phyloP scores from a whole-genome alignment of 2,113 vertebrate genomes.

The Thamnophis sirtalis region DNA sequence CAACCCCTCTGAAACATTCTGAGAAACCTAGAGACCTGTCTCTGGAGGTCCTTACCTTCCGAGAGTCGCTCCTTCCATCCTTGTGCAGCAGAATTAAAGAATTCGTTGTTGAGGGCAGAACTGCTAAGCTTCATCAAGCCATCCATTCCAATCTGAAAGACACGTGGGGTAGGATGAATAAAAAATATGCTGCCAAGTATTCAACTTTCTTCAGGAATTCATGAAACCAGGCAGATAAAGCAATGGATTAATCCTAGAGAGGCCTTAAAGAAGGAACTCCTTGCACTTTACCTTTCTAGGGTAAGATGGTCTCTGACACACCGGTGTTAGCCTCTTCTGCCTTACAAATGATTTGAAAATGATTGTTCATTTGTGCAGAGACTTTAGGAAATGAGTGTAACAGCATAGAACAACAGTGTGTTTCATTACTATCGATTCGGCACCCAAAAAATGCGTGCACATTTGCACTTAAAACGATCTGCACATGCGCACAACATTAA shows the following conservation, averaged over 20 bases:
- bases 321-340: not conserved
- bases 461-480: too few relatives aligned
- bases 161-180: not conserved
- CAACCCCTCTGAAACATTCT: accelerated
- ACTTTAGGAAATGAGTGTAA: not conserved
- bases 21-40: accelerated
- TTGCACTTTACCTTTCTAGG: not conserved
- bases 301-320: not conserved
- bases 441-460: too few relatives aligned
- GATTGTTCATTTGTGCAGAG: not conserved
- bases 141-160: conserved; percentile 81
- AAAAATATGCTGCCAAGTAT: not conserved
- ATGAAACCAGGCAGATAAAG: not conserved
- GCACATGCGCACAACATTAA: too few relatives aligned
- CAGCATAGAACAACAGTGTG: not conserved
- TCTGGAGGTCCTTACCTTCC: conserved; percentile 74
- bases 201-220: not conserved
- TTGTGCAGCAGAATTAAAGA: conserved; percentile 96
- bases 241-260: not conserved
- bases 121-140: conserved; percentile 87
- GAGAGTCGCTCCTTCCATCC: conserved; percentile 94
- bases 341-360: not conserved
- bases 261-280: not conserved
- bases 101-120: conserved; percentile 96
- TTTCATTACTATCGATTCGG: not conserved